Evolutionary conservation across 2,113 vertebrate species (phyloP).

Genomic region (Antigone vipio): DNA sequence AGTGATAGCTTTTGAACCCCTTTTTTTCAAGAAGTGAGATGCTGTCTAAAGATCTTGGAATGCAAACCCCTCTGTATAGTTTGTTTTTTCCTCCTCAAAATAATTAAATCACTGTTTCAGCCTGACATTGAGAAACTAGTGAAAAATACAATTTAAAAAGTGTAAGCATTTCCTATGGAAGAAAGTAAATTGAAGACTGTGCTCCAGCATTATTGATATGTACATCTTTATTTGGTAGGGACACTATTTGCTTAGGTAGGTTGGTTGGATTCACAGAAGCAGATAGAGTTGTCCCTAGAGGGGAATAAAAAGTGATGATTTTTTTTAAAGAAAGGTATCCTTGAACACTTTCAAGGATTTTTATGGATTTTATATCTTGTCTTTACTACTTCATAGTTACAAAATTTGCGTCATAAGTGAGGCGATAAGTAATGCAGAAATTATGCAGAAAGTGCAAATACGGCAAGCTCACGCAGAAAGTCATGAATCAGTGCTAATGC

Average conservation of each 20-base stretch:
- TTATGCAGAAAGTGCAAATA: neutral
- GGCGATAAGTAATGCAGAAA: neutral
- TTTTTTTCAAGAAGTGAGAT: neutral
- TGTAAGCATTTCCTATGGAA: neutral
- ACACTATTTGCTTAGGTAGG: neutral
- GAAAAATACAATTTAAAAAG: neutral
- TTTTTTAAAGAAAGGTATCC: neutral
- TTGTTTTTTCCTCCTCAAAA: neutral
- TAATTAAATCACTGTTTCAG: neutral
- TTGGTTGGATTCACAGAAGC: neutral
- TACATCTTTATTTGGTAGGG: neutral
- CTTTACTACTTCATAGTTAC: neutral
- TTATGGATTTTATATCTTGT: neutral
- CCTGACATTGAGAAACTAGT: neutral
- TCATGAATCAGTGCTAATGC: neutral
- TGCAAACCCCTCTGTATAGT: neutral
- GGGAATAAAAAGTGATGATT: neutral
- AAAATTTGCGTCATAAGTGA: neutral
- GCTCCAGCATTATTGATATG: neutral
- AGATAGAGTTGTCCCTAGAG: neutral
- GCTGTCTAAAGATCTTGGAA: neutral
- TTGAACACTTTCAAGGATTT: neutral
- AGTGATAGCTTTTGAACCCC: neutral
- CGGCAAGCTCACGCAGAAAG: neutral
- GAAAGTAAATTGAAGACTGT: neutral